Evolutionary conservation across 2,113 vertebrate species (phyloP).

Genomic region (Synodontis membranacea): DNA sequence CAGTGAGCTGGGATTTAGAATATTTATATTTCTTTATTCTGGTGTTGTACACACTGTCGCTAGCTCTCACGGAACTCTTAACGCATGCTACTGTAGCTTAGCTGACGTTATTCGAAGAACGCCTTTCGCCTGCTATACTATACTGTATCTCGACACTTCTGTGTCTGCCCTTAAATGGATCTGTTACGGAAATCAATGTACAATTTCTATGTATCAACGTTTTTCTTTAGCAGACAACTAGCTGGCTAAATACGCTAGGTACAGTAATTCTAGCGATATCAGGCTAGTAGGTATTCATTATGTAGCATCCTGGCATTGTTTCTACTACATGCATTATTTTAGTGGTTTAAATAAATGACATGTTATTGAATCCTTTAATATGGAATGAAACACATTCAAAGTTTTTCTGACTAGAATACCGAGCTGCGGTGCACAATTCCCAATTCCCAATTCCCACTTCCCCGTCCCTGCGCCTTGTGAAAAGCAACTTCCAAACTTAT

Average conservation of each 20-base stretch:
- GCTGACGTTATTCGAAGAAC: neutral
- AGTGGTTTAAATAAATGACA: neutral
- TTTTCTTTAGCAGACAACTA: neutral
- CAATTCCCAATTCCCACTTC: conserved; percentile 5
- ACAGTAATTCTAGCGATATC: neutral
- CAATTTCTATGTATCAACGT: no score
- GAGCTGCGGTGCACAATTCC: neutral
- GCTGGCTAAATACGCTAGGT: neutral
- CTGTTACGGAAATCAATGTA: neutral
- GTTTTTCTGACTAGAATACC: neutral
- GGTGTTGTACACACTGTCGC: neutral
- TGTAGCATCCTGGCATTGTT: neutral
- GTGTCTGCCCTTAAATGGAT: neutral
- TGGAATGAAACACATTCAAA: neutral
- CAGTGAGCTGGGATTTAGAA: neutral
- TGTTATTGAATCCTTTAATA: neutral
- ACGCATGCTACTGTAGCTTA: neutral
- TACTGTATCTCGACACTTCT: neutral
- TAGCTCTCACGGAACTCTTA: neutral
- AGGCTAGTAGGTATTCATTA: neutral
- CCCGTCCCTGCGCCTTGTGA: neutral
- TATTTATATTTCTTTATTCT: neutral
- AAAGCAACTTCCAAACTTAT: conserved; percentile 5
- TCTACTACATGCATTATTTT: neutral
- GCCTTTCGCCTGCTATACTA: neutral